Evolutionary conservation across 1,140 invertebrate species (phyloP).

Genomic region (Ceratina calcarata): DNA sequence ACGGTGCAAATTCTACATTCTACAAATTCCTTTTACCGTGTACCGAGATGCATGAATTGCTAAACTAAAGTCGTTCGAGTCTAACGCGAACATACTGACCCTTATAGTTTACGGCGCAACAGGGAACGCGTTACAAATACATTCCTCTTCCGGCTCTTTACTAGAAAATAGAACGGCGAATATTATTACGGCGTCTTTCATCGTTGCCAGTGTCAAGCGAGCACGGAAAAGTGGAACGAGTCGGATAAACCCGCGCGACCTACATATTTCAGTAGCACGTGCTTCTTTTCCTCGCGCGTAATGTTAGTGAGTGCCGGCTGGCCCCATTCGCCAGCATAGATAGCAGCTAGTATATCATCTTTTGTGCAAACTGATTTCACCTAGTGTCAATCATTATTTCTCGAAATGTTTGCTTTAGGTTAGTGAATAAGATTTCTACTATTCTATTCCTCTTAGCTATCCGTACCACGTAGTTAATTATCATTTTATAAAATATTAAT

Average conservation of each 20-base stretch:
- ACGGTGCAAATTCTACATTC: too few relatives aligned
- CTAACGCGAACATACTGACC: background rate
- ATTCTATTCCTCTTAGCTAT: too few relatives aligned
- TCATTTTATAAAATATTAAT: too few relatives aligned
- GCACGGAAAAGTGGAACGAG: constrained; percentile 28
- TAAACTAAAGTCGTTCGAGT: background rate
- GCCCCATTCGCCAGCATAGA: constrained; percentile 24
- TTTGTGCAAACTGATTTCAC: background rate
- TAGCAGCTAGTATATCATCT: background rate
- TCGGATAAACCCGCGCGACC: constrained; percentile 37
- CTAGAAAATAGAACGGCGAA: constrained; percentile 17
- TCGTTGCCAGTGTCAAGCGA: constrained; percentile 19
- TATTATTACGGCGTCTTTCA: constrained; percentile 31
- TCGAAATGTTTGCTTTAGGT: background rate
- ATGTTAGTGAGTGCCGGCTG: constrained; percentile 25
- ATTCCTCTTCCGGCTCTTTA: background rate
- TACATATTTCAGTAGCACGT: constrained; percentile 38
- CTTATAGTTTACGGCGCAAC: background rate
- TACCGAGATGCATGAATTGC: background rate
- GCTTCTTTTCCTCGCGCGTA: constrained; percentile 22
- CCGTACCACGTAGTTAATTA: too few relatives aligned
- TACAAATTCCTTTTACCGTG: background rate
- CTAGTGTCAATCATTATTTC: too few relatives aligned
- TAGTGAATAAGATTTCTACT: background rate
- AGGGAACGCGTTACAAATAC: background rate